A percentile compares a stretch with the other conserved stretches of the same genome.
These are phyloP conservation scores for Perdita meconis DNA, from an alignment of 2,888 invertebrate species.

Conservation along the genomic window DNA sequence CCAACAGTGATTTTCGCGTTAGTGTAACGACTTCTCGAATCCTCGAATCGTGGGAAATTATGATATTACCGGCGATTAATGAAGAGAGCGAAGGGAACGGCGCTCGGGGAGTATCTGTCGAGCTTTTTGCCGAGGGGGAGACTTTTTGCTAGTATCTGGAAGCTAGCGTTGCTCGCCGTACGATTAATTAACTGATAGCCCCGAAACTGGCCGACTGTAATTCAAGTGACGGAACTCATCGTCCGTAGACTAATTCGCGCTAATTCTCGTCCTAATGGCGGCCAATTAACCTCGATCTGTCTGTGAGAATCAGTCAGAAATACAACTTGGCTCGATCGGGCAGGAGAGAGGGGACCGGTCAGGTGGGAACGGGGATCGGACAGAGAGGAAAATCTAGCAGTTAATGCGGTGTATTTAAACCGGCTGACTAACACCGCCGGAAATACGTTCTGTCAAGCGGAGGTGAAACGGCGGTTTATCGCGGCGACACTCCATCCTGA, in stretches of 20 bases:
- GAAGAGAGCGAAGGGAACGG: neutral
- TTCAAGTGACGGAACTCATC: conserved; percentile 45
- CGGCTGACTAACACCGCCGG: conserved; percentile 74
- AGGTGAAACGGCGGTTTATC: conserved; percentile 64
- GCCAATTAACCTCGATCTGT: conserved; percentile 72
- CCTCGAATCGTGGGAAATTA: neutral
- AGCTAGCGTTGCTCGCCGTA: conserved; percentile 5
- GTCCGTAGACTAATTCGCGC: conserved; percentile 57
- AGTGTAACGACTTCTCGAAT: too few species aligned
- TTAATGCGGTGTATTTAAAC: conserved; percentile 66
- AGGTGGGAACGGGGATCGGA: conserved; percentile 27
- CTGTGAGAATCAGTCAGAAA: conserved; percentile 66
- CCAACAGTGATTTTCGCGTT: neutral
- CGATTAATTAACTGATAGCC: conserved; percentile 63
- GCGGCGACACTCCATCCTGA: conserved; percentile 51
- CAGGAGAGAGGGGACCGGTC: conserved; percentile 17
- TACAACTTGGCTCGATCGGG: conserved; percentile 62
- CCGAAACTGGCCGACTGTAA: conserved; percentile 42
- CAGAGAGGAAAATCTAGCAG: conserved; percentile 50
- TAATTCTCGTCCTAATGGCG: conserved; percentile 70
- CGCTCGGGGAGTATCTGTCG: neutral
- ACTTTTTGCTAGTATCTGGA: neutral
- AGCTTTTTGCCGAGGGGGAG: neutral
- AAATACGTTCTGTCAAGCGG: conserved; percentile 67
- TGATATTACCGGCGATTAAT: neutral